These are phyloP conservation scores for Myodes glareolus DNA, from an alignment of 2,113 vertebrate genomes.

Conservation along the genomic window DNA sequence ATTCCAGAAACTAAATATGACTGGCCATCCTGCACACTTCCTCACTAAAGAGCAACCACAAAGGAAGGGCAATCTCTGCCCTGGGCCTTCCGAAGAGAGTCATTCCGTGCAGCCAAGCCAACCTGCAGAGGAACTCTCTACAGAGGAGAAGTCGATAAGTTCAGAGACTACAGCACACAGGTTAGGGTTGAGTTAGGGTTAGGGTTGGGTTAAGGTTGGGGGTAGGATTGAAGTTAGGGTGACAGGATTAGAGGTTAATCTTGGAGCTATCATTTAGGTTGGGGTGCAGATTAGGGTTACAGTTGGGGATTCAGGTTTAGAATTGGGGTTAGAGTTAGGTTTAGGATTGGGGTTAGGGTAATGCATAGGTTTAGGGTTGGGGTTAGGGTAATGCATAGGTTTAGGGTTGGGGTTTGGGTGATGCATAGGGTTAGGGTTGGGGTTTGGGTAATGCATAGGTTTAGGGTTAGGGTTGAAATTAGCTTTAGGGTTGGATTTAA, in stretches of 20 bases:
- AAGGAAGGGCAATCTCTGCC: neutral
- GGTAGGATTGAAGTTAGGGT: too few species aligned
- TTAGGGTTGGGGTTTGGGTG: too few species aligned
- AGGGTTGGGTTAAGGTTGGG: neutral
- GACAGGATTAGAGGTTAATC: neutral
- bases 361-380: neutral
- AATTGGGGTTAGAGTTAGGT: too few species aligned
- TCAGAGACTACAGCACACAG: neutral
- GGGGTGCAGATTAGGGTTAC: too few species aligned
- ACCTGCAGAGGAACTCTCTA: neutral
- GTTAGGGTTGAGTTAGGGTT: neutral
- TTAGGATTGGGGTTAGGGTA: too few species aligned
- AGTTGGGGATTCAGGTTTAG: neutral
- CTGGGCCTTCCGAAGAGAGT: neutral
- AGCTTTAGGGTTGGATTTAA: neutral
- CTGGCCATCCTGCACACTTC: neutral
- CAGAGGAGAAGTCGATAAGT: neutral
- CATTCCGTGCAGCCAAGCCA: neutral
- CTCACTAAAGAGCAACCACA: slow-evolving; percentile 36
- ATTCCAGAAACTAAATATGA: slow-evolving; percentile 51
- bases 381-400: neutral
- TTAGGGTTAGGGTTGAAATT: too few species aligned
- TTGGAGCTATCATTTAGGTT: too few species aligned
- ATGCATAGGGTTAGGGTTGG: too few species aligned
- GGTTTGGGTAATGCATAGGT: too few species aligned